Percentiles rank a stretch among this genome's conserved stretches.
Conservation (phyloP, 2,113 vertebrate genomes). For the Solea solea region DNA sequence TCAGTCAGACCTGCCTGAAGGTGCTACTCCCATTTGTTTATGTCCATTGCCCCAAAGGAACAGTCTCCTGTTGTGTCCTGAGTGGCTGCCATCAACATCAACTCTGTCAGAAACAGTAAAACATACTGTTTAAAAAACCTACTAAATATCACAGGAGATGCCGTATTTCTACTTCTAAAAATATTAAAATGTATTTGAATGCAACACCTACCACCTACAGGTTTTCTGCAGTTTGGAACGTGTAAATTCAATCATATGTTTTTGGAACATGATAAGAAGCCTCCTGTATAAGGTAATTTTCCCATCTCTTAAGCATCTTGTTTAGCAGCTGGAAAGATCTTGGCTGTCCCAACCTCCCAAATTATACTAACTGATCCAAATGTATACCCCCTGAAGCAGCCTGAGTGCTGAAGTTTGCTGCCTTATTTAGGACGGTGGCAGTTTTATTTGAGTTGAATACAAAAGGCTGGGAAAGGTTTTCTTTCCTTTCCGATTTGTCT, state of each 20-base stretch:
- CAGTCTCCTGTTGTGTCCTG: not conserved
- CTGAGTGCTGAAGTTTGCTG: not conserved
- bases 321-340: not conserved
- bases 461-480: no score
- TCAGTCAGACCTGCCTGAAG: not conserved
- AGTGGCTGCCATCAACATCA: not conserved
- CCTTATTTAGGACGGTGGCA: not conserved
- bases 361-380: not conserved
- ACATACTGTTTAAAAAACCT: no score
- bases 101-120: not conserved
- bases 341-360: not conserved
- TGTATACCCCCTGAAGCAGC: not conserved
- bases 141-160: no score
- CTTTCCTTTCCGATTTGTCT: no score
- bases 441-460: not conserved
- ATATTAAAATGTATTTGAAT: no score
- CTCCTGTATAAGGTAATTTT: no score
- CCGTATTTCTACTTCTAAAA: no score
- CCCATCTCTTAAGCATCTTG: not conserved
- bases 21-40: slow-evolving; percentile 9
- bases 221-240: no score
- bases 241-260: no score
- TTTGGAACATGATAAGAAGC: no score
- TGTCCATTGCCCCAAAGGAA: not conserved
- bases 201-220: no score